Base-by-base conservation (phyloP, 2,888 invertebrate species). In the Chrysomela aeneicollis region DNA sequence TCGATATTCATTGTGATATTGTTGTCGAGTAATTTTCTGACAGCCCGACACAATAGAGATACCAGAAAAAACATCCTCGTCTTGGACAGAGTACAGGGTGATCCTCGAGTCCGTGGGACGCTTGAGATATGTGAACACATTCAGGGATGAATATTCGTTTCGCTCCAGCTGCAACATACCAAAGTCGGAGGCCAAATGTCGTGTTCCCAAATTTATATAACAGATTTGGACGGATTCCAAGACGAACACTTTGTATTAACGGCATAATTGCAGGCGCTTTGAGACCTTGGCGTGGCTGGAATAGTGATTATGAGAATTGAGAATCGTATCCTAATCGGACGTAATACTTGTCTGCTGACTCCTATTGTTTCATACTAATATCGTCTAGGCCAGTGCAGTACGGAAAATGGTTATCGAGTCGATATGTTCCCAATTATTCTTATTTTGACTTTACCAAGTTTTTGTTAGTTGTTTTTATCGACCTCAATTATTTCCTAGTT, bases 191-290 rank as follows among this genome's bases (percentile, higher is more conserved):
- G 6, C 32, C 9, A 35, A 35, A 35, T 35, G 32, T 35, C 32
- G 1, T 9, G 32, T 26, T 6, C 32, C 37, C 61, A 57, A 66
- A 64, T 66, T 72, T 69, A 72, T 69, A 57, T 59, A 63, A 64
- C 64, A 35, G 67, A 67, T 71, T 72, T 72, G 72, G 72, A 69
- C 59, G 65, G 64, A 54, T 59, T 65, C 70, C 72, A 72, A 70
- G 70, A 68, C 68, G 69, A 59, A 59, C 59, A 35, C 62, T 63
- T 63, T 63, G 59, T 51, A 57, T 62, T 70, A 68, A 70, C 68
- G 59, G 64, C 61, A 63, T 68, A 71, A 71, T 70, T 70, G 71
- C 66, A 64, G 66, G 59, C 61, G 63, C 66, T 72, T 64, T 66
- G 66, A 66, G 69, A 59, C 68, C 68, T 67, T 71, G 63, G 67